These are phyloP conservation scores for Amiota communis DNA, from an alignment of 2,888 invertebrate genomes.

Conservation along the genomic window DNA sequence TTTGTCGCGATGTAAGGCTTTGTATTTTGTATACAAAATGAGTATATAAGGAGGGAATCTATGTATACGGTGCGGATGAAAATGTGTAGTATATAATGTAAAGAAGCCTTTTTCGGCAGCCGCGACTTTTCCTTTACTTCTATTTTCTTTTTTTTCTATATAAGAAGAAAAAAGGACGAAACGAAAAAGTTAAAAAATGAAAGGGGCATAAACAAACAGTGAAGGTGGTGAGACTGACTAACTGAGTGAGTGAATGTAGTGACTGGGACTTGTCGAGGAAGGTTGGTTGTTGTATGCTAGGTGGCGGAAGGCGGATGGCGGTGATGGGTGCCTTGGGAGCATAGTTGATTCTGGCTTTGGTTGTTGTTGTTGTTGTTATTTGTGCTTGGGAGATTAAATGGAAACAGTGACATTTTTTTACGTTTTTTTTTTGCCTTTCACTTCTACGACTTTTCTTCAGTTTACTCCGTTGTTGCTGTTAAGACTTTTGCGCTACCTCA, in stretches of 20 bases:
- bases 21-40: neutral
- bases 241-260: constrained; percentile 1
- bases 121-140: constrained; percentile 13
- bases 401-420: constrained; percentile 65
- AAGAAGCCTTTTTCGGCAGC: constrained; percentile 47
- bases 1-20: neutral
- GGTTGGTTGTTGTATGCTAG: neutral
- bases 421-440: constrained; percentile 35
- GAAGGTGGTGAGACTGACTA: constrained; percentile 23
- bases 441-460: constrained; percentile 36
- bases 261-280: neutral
- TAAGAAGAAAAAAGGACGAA: neutral
- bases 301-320: constrained; percentile 6
- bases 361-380: constrained; percentile 49
- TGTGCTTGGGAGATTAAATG: constrained; percentile 63
- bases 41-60: constrained; percentile 35
- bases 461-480: constrained; percentile 11
- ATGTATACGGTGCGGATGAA: constrained; percentile 49
- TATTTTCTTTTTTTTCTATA: neutral
- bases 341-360: constrained; percentile 27
- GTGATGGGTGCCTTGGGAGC: constrained; percentile 30
- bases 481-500: constrained; percentile 23
- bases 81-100: constrained; percentile 61
- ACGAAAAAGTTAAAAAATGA: constrained; percentile 34
- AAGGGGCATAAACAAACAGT: constrained; percentile 58